These are phyloP conservation scores for Paratilapia polleni DNA, from an alignment of 2,113 vertebrate genomes.

Conservation along the genomic window DNA sequence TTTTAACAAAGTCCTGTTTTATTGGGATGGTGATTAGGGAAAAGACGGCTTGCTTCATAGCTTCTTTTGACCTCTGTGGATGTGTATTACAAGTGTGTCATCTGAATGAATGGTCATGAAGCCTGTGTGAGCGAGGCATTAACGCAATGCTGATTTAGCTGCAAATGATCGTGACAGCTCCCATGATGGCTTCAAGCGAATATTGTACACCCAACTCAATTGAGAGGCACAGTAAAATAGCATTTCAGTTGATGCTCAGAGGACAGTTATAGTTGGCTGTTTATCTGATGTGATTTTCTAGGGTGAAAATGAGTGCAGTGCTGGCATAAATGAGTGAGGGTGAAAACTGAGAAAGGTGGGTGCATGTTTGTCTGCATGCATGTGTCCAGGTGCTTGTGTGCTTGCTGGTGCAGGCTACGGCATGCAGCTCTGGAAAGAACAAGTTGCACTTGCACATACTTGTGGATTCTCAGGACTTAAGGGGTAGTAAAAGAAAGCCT, in stretches of 20 bases:
- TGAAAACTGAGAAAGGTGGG: background rate
- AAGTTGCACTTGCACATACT: conserved; percentile 10
- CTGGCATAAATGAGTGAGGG: conserved; percentile 28
- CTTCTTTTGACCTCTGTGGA: conserved; percentile 44
- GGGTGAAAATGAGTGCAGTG: conserved; percentile 19
- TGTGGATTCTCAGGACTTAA: background rate
- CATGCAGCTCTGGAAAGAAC: conserved; percentile 43
- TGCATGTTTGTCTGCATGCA: background rate
- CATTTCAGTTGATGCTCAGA: conserved; percentile 51
- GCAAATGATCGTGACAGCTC: conserved; percentile 63
- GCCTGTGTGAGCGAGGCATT: conserved; percentile 40
- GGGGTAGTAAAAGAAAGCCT: background rate
- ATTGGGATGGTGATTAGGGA: conserved; percentile 14
- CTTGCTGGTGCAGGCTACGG: conserved; percentile 46
- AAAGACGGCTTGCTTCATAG: conserved; percentile 12
- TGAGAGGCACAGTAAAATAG: conserved; percentile 61
- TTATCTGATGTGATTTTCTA: conserved; percentile 51
- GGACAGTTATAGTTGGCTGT: conserved; percentile 45
- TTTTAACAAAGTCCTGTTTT: conserved; percentile 2
- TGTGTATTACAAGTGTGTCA: conserved; percentile 9
- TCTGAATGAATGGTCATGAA: conserved; percentile 35
- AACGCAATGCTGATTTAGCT: conserved; percentile 58
- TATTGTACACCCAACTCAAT: conserved; percentile 57
- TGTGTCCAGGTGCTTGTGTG: conserved; percentile 30
- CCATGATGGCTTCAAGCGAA: conserved; percentile 67